These are phyloP conservation scores for Brachionus calyciflorus DNA, from an alignment of 1,140 invertebrate species.

Conservation along the genomic window DNA sequence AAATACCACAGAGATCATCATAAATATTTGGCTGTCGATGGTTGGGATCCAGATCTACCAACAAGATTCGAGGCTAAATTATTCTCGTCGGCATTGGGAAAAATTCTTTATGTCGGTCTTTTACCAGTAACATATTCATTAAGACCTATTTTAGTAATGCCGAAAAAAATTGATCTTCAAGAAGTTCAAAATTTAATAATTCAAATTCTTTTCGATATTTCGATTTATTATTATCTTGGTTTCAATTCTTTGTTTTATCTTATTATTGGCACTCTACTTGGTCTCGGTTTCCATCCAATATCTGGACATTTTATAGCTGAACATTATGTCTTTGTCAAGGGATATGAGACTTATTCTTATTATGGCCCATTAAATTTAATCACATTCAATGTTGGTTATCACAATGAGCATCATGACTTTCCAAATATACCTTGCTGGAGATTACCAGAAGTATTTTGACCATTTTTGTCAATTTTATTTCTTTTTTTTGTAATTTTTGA, in stretches of 20 bases:
- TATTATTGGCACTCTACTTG: constrained; percentile 78
- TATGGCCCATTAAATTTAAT: constrained; percentile 95
- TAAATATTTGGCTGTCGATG: constrained; percentile 87
- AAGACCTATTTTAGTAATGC: constrained; percentile 82
- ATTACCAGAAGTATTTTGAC: constrained; percentile 61
- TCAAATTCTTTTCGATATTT: constrained; percentile 78
- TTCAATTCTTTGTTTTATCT: constrained; percentile 76
- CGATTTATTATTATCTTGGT: constrained; percentile 78
- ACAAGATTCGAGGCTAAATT: constrained; percentile 84
- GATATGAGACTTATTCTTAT: constrained; percentile 97
- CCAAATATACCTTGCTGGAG: constrained; percentile 36
- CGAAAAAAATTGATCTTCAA: constrained; percentile 74
- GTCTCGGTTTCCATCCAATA: constrained; percentile 94
- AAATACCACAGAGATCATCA: constrained; percentile 61
- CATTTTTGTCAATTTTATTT: constrained; percentile 62
- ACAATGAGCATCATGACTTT: constrained; percentile 65
- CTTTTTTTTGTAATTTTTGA: not conserved
- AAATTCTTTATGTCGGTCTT: constrained; percentile 84
- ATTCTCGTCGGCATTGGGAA: constrained; percentile 86
- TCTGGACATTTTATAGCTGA: constrained; percentile 98
- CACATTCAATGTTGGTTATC: constrained; percentile 91
- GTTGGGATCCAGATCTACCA: constrained; percentile 90
- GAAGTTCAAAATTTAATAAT: constrained; percentile 80
- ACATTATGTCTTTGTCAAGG: constrained; percentile 97
- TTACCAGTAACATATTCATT: constrained; percentile 95